Base-by-base conservation (phyloP, 2,797 vertebrate genomes). In the Pogonophryne albipinna region DNA sequence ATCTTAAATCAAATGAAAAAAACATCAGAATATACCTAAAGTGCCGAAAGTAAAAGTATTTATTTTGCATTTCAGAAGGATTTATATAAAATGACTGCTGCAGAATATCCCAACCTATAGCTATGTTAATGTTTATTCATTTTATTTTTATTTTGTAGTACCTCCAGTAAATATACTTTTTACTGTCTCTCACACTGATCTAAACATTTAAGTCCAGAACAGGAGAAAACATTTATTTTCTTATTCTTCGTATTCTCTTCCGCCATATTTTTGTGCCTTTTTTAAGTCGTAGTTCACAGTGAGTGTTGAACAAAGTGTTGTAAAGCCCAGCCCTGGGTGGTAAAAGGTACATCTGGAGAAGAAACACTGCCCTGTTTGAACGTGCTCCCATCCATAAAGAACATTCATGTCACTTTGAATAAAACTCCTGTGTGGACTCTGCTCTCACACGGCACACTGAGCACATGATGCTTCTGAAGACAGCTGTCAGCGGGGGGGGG, bases 371-470 rank as follows among this genome's bases (percentile, higher is more conserved):
- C 20, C 6, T 6, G n/a, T 46, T 14, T 19, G 44, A 38, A 44
- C 42, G 50, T 42, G 19, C 13, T 53, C 23, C 47, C 27, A 27
- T 27, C 4, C 53, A 42, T 65, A 63, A 71, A 59, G 1, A 0
- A 7, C 6, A 2, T 6, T 27, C 6, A 34, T 65, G 11, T 66
- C 17, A 73, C 15, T 14, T 46, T 27, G 13, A 61, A 59, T 62
- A 34, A 46, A 52, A 38, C 3, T 11, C 13, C 11, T 42, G 45
- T 27, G n/a, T 66, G 59, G 44, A 81, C 78, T 79, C 0, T 82
- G 80, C 17, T 71, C 74, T 23, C 27, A 10, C 17, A 12, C 0
- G 51, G 17, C 50, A 19, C 44, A 20, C 50, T 8, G 3, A 3
- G 3, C 0, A 6, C 16, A 44, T 47, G 0, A 0, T 2, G 66